These are phyloP conservation scores for Sebastes minor DNA, from an alignment of 2,797 vertebrate species.

Conservation along the genomic window DNA sequence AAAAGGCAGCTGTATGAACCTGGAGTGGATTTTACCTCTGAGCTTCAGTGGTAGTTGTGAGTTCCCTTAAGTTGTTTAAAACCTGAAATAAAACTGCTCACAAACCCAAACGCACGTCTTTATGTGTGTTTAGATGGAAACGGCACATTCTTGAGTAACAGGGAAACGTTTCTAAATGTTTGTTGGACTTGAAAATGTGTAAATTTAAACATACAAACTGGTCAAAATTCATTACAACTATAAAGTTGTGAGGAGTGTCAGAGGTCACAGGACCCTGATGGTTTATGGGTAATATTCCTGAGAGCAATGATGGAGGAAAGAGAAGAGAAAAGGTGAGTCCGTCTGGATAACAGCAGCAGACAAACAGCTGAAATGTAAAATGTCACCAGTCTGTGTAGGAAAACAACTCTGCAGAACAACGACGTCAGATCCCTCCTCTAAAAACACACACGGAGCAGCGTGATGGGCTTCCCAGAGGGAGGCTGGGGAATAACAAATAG, in stretches of 20 bases:
- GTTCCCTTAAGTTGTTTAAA: background rate
- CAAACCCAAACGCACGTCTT: rapidly evolving
- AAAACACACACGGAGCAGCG: background rate
- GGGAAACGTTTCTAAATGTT: background rate
- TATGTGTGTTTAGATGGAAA: background rate
- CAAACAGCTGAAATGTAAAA: constrained; percentile 25
- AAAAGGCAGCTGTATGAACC: too few relatives aligned
- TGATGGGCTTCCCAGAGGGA: constrained; percentile 39
- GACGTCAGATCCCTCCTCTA: background rate
- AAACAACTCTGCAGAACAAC: constrained; percentile 1
- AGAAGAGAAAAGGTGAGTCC: background rate
- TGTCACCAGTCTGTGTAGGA: background rate
- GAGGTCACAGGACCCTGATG: background rate
- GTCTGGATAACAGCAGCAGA: background rate
- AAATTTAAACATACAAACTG: background rate
- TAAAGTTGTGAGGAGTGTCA: background rate
- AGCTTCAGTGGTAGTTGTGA: too few relatives aligned
- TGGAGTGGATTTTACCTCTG: too few relatives aligned
- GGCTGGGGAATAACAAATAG: constrained; percentile 67
- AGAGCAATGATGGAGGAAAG: background rate
- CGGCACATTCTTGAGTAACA: background rate
- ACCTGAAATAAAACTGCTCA: background rate
- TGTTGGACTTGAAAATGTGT: background rate
- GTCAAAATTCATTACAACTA: background rate
- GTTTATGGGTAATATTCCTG: background rate